Conservation (phyloP, 1,140 invertebrate species). For the Scaptomyza montana region DNA sequence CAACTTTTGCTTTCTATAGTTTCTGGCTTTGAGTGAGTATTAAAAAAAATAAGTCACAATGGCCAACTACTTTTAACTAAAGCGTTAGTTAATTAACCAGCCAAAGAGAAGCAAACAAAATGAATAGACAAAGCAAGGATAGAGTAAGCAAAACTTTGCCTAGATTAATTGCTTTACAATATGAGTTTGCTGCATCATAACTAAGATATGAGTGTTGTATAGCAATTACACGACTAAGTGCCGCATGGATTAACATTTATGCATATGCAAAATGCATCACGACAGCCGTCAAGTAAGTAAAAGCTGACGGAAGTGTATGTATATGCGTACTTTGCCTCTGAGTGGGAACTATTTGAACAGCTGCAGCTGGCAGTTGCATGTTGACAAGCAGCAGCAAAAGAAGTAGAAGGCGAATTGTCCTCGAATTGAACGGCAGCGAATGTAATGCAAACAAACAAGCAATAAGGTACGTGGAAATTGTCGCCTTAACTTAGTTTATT, state of each 20-base stretch:
- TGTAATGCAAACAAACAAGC: slow-evolving; percentile 77
- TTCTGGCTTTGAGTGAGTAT: slow-evolving; percentile 16
- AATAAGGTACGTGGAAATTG: slow-evolving; percentile 75
- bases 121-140: not conserved
- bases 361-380: slow-evolving; percentile 23
- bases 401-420: slow-evolving; percentile 11
- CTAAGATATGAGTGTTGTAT: not conserved
- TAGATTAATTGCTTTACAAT: not conserved
- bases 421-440: slow-evolving; percentile 48
- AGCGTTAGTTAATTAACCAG: slow-evolving; percentile 18
- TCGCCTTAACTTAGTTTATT: slow-evolving; percentile 79
- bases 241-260: too few relatives aligned
- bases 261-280: too few relatives aligned
- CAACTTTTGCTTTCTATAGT: too few relatives aligned
- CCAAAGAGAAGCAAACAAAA: slow-evolving; percentile 3
- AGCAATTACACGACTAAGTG: not conserved
- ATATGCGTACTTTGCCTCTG: not conserved
- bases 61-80: slow-evolving; percentile 20
- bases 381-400: slow-evolving; percentile 7
- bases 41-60: slow-evolving; percentile 46
- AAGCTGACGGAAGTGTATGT: too few relatives aligned
- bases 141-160: not conserved
- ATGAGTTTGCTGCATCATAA: not conserved
- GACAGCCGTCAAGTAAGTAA: too few relatives aligned
- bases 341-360: slow-evolving; percentile 34